Percentiles rank a stretch among this genome's conserved stretches.
phyloP scores from a whole-genome alignment of 2,113 vertebrate genomes.

The Clarias batrachus region DNA sequence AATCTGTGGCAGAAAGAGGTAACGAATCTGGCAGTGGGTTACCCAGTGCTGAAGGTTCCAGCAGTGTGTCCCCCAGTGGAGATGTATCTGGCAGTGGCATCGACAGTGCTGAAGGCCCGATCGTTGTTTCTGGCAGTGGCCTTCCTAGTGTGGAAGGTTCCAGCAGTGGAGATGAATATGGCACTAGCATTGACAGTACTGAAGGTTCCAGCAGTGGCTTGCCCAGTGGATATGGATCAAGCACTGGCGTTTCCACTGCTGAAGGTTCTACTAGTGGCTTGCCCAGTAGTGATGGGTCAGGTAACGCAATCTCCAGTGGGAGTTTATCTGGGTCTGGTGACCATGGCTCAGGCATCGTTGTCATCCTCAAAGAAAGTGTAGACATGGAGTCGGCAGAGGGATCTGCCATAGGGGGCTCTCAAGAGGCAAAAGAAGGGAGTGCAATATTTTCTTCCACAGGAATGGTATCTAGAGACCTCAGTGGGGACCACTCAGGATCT shows the following conservation, averaged over 20 bases:
- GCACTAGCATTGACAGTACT: conserved; percentile 23
- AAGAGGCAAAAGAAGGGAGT: conserved; percentile 61
- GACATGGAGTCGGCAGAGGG: conserved; percentile 55
- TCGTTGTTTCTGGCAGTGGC: background rate
- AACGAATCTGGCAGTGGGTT: conserved; percentile 33
- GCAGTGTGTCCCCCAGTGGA: conserved; percentile 24
- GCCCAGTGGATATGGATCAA: conserved; percentile 61
- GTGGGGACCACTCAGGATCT: conserved; percentile 48
- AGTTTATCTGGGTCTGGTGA: conserved; percentile 53
- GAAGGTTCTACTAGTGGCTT: conserved; percentile 59
- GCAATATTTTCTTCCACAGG: conserved; percentile 41
- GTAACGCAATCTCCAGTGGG: conserved; percentile 49
- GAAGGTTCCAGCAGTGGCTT: conserved; percentile 61
- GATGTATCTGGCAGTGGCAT: conserved; percentile 24
- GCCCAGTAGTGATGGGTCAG: conserved; percentile 63
- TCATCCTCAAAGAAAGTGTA: conserved; percentile 51
- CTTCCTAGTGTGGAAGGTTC: conserved; percentile 43
- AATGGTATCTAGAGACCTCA: conserved; percentile 58
- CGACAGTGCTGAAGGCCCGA: conserved; percentile 27
- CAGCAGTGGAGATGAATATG: conserved; percentile 51
- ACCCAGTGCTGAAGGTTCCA: conserved; percentile 21
- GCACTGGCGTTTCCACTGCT: conserved; percentile 42
- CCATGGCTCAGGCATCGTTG: conserved; percentile 56
- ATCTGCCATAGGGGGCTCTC: conserved; percentile 55
- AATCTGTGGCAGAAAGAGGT: conserved; percentile 58